These are phyloP conservation scores for Cebidichthys violaceus DNA, from an alignment of 2,113 vertebrate genomes.

Conservation along the genomic window DNA sequence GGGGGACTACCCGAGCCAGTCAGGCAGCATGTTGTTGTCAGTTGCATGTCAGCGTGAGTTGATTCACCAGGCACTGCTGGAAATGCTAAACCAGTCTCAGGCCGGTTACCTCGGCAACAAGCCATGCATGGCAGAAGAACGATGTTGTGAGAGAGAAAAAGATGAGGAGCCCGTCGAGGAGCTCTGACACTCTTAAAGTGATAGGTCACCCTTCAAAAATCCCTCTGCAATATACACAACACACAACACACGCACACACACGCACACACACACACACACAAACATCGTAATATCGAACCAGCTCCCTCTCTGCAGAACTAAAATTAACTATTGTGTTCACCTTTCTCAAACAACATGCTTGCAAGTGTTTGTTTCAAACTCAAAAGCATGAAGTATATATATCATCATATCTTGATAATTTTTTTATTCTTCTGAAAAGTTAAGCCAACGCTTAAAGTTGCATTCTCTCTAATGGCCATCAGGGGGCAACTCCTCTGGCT, in stretches of 20 bases:
- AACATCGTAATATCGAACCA: background rate
- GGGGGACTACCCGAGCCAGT: slow-evolving; percentile 40
- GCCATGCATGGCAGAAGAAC: slow-evolving; percentile 71
- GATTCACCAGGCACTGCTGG: slow-evolving; percentile 65
- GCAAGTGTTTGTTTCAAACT: background rate
- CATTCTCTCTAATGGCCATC: background rate
- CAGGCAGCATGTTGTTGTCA: slow-evolving; percentile 55
- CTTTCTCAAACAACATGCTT: background rate
- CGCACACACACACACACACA: no score
- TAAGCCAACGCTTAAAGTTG: background rate
- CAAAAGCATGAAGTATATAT: background rate
- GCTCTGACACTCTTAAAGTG: slow-evolving; percentile 72
- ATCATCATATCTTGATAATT: no score
- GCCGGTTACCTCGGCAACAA: slow-evolving; percentile 82
- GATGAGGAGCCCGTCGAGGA: slow-evolving; percentile 64
- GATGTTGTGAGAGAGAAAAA: slow-evolving; percentile 66
- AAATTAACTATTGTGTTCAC: background rate
- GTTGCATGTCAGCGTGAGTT: slow-evolving; percentile 56
- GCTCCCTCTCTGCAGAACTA: background rate
- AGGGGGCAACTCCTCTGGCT: background rate
- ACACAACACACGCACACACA: background rate
- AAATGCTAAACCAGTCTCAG: slow-evolving; percentile 64
- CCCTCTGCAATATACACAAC: slow-evolving; percentile 9
- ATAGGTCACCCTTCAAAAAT: slow-evolving; percentile 56
- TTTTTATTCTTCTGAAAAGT: background rate